Evolutionary conservation across 2,113 vertebrate species (phyloP), one percentile per base, ranked within the genome.

Genomic region (Brachyhypopomus occidentalis): DNA sequence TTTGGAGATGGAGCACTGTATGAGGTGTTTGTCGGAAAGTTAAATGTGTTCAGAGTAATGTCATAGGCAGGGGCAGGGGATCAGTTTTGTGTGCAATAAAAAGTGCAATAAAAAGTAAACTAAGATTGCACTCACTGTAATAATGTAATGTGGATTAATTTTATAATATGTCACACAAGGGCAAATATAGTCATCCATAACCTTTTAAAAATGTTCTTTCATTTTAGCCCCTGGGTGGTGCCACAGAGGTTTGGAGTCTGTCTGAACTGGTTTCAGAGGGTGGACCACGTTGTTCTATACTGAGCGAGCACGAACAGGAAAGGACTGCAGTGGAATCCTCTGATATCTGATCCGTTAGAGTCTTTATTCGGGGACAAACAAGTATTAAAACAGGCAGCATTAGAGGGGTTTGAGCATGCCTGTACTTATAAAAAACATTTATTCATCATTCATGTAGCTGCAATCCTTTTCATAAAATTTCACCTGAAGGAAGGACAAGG

Each of bases 281-380:
- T 8, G 60, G 12, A 27, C 12, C 14, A 25, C n/a, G n/a, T n/a
- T 1, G 30, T 36, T 58, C 12, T 52, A 2, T 52, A 2, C 45
- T 52, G 45, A 52, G 9, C 12, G 45, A 52, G 45, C 45, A 14
- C 12, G 45, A 52, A 52, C 45, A 52, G 9, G 45, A 27, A 34
- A 20, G 23, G 12, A 4, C 2, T 22, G 45, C 20, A 67, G n/a
- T 78, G 45, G 5, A 9, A 25, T 72, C 23, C 14, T 36, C 8
- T 45, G 55, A 41, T 41, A 25, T 72, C 8, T 38, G 34, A 70
- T 69, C 38, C 71, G 22, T 79, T 55, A 34, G 77, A 38, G 41
- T 6, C 5, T 41, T 41, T n/a, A 22, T 38, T 79, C 59, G 14
- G 9, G 5, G 23, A 8, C 56, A 27, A 36, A 3, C 7, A 17